phyloP scores from a whole-genome alignment of 2,797 vertebrate species.

The Coregonus sp. region DNA sequence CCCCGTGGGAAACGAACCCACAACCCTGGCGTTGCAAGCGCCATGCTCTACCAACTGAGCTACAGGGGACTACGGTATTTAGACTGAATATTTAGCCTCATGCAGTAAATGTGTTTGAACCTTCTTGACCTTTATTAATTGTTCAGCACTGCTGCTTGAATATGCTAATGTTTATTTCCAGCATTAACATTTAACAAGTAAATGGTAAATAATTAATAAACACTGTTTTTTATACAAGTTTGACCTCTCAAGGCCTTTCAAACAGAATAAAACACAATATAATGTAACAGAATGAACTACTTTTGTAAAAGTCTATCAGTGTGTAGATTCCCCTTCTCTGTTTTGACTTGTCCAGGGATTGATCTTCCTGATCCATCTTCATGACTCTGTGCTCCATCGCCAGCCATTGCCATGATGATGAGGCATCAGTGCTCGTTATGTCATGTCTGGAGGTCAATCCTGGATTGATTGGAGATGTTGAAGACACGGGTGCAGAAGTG shows the following conservation, averaged over 20 bases:
- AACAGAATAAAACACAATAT: no score
- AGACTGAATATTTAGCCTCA: neutral
- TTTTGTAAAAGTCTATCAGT: no score
- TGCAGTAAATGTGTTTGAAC: neutral
- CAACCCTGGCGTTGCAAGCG: no score
- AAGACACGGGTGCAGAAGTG: neutral
- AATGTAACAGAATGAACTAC: no score
- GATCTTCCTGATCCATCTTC: no score
- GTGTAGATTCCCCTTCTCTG: neutral
- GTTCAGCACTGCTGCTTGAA: neutral
- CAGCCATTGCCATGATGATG: neutral
- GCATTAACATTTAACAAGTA: no score
- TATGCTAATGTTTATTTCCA: neutral
- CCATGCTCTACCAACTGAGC: no score
- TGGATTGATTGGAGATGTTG: neutral
- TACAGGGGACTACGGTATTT: neutral
- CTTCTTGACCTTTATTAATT: neutral
- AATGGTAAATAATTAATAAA: no score
- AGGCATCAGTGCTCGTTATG: neutral
- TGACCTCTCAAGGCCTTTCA: no score
- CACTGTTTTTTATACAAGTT: no score
- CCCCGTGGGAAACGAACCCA: no score
- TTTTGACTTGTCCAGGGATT: no score
- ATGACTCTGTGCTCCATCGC: neutral
- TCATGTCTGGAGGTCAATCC: neutral